A percentile compares a stretch with the other conserved stretches of the same genome.
Evolutionary conservation across 2,888 invertebrate species (phyloP).

Genomic region (Acleris sparsana): DNA sequence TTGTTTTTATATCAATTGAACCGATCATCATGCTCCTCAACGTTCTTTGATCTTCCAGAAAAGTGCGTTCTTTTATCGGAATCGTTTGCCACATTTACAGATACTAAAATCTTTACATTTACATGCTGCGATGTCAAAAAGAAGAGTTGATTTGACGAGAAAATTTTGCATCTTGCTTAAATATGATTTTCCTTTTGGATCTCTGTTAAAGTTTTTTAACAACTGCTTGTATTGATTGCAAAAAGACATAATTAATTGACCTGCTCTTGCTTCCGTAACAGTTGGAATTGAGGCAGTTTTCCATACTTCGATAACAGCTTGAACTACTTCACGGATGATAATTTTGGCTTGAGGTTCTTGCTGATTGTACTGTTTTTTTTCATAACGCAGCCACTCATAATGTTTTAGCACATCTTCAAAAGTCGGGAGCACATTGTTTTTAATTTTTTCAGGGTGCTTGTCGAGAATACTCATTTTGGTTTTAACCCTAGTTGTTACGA

Average conservation of each 20-base stretch:
- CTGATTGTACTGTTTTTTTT: slow-evolving; percentile 4
- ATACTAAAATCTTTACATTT: not conserved
- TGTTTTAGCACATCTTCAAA: too few relatives aligned
- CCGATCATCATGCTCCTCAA: not conserved
- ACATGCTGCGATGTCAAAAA: slow-evolving; percentile 6
- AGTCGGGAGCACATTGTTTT: too few relatives aligned
- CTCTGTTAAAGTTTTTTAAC: not conserved
- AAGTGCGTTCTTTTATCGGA: too few relatives aligned
- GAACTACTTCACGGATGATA: slow-evolving; percentile 7
- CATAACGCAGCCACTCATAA: slow-evolving; percentile 8
- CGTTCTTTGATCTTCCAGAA: too few relatives aligned
- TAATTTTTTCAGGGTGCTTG: too few relatives aligned
- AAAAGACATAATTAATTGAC: slow-evolving; percentile 1
- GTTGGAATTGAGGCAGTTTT: not conserved
- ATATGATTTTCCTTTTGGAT: too few relatives aligned
- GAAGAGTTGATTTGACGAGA: not conserved
- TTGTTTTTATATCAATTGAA: slow-evolving; percentile 7
- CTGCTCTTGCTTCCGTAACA: slow-evolving; percentile 6
- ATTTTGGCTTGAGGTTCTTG: slow-evolving; percentile 4
- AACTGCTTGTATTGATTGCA: slow-evolving; percentile 8
- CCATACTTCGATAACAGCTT: not conserved
- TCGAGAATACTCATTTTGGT: not conserved
- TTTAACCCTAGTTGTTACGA: not conserved
- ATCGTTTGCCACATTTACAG: too few relatives aligned
- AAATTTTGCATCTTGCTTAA: too few relatives aligned